Conservation (phyloP, 2,797 vertebrate genomes). For the Myoxocephalus aenaeus region DNA sequence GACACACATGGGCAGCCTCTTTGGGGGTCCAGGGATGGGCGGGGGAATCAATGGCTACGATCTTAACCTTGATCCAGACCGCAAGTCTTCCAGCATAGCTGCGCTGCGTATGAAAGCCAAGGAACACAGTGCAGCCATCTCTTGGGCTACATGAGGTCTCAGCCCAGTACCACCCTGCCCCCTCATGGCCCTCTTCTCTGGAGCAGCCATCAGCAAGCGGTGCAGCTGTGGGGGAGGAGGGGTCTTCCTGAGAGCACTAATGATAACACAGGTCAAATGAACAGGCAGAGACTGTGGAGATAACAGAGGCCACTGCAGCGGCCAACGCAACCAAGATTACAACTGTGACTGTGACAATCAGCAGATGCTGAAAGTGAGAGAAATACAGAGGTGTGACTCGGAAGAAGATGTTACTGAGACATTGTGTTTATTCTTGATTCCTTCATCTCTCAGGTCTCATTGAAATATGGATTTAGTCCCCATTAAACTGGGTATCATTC, state of each 20-base stretch:
- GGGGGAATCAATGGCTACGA: slow-evolving; percentile 96
- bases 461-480: slow-evolving; percentile 37
- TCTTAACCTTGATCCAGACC: slow-evolving; percentile 95
- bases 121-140: slow-evolving; percentile 99
- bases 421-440: slow-evolving; percentile 50
- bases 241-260: slow-evolving; percentile 76
- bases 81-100: slow-evolving; percentile 99
- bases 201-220: slow-evolving; percentile 56
- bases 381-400: slow-evolving; percentile 49
- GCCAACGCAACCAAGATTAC: slow-evolving; percentile 67
- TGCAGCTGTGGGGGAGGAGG: slow-evolving; percentile 58
- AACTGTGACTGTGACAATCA: slow-evolving; percentile 72
- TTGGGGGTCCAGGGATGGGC: slow-evolving; percentile 89
- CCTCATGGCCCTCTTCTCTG: slow-evolving; percentile 39
- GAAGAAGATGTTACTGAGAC: slow-evolving; percentile 23
- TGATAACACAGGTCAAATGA: slow-evolving; percentile 80
- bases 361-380: slow-evolving; percentile 72
- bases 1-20: slow-evolving; percentile 97
- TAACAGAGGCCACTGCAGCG: slow-evolving; percentile 66
- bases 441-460: slow-evolving; percentile 70
- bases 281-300: slow-evolving; percentile 73
- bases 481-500: slow-evolving; percentile 44
- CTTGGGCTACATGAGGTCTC: slow-evolving; percentile 91
- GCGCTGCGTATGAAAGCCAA: slow-evolving; percentile 99
- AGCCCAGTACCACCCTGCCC: slow-evolving; percentile 38